These are phyloP conservation scores for Lagenorhynchus albirostris DNA, from an alignment of 2,113 vertebrate species.

Conservation along the genomic window DNA sequence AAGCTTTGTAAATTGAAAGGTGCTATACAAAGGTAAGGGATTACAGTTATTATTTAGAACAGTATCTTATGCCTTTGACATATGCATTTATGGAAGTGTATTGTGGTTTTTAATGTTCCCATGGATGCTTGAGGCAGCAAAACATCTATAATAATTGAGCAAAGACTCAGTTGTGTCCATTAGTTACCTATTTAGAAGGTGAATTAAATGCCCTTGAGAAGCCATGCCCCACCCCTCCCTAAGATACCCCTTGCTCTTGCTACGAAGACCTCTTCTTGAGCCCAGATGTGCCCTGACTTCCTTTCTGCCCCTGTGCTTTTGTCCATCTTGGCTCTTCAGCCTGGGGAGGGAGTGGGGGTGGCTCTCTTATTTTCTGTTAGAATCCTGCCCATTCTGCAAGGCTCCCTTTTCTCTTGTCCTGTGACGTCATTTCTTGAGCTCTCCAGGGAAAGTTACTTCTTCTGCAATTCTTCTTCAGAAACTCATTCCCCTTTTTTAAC, in stretches of 20 bases:
- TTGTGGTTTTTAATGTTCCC: not conserved
- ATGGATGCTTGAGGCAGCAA: not conserved
- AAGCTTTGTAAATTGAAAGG: not conserved
- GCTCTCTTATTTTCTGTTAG: too few species aligned
- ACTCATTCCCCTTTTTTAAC: not conserved
- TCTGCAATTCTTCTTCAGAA: not conserved
- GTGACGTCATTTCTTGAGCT: not conserved
- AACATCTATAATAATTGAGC: not conserved
- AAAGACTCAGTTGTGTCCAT: not conserved
- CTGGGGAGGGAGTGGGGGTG: too few species aligned
- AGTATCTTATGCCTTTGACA: not conserved
- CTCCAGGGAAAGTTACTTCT: not conserved
- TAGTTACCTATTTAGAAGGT: not conserved
- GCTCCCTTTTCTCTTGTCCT: not conserved
- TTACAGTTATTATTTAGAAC: not conserved
- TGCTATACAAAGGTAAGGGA: not conserved
- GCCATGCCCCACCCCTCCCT: accelerated
- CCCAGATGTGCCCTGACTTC: not conserved
- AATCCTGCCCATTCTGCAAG: not conserved
- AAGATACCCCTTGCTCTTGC: not conserved
- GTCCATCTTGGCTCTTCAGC: not conserved
- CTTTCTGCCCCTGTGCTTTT: not conserved
- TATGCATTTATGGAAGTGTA: not conserved
- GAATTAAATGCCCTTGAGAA: not conserved
- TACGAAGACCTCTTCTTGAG: not conserved